Evolutionary conservation across 2,113 vertebrate genomes (phyloP).

Genomic region (Verasper variegatus): DNA sequence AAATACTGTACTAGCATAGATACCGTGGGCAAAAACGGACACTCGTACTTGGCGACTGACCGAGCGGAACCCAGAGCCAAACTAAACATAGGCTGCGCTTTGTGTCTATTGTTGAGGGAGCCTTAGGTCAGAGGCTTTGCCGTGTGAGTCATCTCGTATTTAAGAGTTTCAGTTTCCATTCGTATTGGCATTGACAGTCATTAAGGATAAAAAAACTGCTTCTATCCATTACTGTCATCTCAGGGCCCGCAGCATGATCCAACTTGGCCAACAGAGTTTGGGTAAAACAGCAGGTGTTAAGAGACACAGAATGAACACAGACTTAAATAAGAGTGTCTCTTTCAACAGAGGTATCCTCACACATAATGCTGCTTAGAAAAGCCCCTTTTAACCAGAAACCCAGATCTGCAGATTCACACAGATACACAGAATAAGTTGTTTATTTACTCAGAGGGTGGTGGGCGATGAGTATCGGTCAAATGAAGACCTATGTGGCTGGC

Average conservation of each 20-base stretch:
- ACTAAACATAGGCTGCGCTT: conserved; percentile 58
- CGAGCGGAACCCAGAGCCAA: conserved; percentile 47
- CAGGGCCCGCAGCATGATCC: conserved; percentile 13
- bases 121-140: conserved; percentile 55
- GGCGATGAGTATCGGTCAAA: conserved; percentile 72
- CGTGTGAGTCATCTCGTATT: conserved; percentile 61
- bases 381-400: conserved; percentile 1
- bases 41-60: conserved; percentile 16
- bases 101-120: conserved; percentile 60
- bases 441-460: conserved; percentile 76
- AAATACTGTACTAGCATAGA: no score
- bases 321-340: neutral
- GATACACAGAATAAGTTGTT: conserved; percentile 56
- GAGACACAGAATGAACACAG: conserved; percentile 16
- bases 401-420: neutral
- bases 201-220: conserved; percentile 20
- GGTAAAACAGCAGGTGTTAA: conserved; percentile 39
- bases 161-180: conserved; percentile 71
- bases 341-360: neutral
- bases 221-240: conserved; percentile 43
- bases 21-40: neutral
- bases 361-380: conserved; percentile 2
- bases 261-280: conserved; percentile 29
- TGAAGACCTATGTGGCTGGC: conserved; percentile 51
- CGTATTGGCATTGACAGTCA: conserved; percentile 50